Evolutionary conservation across 1,140 invertebrate genomes (phyloP), one percentile per base, ranked within the genome.

Genomic region (Drosophila lacteicornis): DNA sequence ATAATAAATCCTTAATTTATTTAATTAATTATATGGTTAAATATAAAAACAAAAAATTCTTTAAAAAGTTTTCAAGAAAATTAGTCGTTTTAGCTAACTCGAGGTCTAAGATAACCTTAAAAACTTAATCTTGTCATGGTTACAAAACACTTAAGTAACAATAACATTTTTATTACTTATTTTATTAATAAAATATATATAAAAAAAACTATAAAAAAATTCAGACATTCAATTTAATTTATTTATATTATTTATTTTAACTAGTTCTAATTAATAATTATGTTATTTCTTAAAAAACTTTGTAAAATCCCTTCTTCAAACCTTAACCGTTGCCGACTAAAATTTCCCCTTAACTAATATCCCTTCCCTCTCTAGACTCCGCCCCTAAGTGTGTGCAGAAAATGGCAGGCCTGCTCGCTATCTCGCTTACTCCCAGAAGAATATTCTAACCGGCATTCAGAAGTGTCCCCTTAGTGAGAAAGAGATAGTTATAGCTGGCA

Each of bases 371-470:
- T 40, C 1, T 15, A n/a, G 51, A 51, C 80, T 83, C 80, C 80
- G 40, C 81, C 81, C 80, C 80, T 43, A 80, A 42, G 40, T 73
- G 11, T 63, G 70, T 51, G 19, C 65, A 71, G 22, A 83, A 83
- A 83, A 83, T 83, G 80, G 80, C 80, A 51, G 66, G 38, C 0
- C 2, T 4, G 6, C 15, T 42, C 15, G 22, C 12, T 45, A 57
- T 62, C 79, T 71, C 67, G 15, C 45, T 83, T 45, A 17, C 68
- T 19, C 12, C 1, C 30, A 15, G 12, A 4, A 45, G 43, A 9
- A 45, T 17, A 45, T 74, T 42, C 4, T 13, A 25, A 19, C 40
- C 17, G 3, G 8, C 36, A 3, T 25, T 40, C 38, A 38, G 9
- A 5, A 19, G 1, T 40, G 7, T 36, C 2, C 8, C 11, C 22